Evolutionary conservation across 2,113 vertebrate species (phyloP).

Genomic region (Prunella fulvescens): DNA sequence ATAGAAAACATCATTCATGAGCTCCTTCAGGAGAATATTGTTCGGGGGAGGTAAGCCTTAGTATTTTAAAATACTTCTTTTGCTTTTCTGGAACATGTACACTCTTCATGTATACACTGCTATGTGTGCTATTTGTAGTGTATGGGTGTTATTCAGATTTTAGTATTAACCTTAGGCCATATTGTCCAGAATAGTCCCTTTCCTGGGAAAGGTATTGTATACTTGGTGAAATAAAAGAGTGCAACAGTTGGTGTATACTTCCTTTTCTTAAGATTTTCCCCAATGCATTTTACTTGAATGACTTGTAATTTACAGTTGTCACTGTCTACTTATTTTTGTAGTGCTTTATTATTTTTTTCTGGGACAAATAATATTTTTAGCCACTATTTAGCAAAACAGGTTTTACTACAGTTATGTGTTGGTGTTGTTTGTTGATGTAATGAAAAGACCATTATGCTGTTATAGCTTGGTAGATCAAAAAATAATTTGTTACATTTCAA

Average conservation of each 20-base stretch:
- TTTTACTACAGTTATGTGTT: neutral
- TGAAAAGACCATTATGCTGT: neutral
- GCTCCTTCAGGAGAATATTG: slow-evolving; percentile 96
- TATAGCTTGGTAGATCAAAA: neutral
- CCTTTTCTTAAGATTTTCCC: neutral
- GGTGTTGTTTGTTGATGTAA: neutral
- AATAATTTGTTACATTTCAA: neutral
- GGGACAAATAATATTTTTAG: neutral
- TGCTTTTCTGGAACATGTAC: neutral
- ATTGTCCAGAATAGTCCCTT: neutral
- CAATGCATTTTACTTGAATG: neutral
- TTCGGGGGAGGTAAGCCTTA: slow-evolving; percentile 87
- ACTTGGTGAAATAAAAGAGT: neutral
- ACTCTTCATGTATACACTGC: neutral
- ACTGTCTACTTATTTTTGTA: neutral
- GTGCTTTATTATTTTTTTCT: neutral
- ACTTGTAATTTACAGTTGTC: neutral
- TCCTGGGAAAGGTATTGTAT: neutral
- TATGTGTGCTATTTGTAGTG: neutral
- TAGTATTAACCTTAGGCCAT: neutral
- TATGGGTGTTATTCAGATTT: neutral
- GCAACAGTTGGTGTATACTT: neutral
- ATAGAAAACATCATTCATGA: slow-evolving; percentile 95
- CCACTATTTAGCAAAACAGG: neutral
- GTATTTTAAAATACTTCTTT: neutral